Evolutionary conservation across 2,888 invertebrate species (phyloP), one percentile per base, ranked within the genome.

Genomic region (Meteorus colon): DNA sequence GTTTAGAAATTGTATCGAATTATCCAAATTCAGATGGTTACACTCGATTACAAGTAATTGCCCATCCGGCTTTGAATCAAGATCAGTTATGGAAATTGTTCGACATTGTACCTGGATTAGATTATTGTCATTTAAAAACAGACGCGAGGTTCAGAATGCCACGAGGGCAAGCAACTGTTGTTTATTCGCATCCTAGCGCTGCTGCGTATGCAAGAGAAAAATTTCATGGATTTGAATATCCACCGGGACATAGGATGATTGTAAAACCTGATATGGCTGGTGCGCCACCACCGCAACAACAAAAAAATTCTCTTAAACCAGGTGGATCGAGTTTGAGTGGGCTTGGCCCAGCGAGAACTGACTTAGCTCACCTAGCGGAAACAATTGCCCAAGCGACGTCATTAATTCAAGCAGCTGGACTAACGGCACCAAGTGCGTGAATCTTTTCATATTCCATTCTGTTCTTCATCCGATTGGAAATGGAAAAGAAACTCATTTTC

Each of bases 161-260:
- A 84, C 84, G 92, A 82, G 91, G 93, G 84, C 83, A 93, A 79
- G 95, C 93, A 0, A 92, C 93, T 76, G 94, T 94, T 10, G 93
- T 95, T 8, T 96, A 95, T 87, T 92, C 92, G 78, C 93, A 92
- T 84, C 91, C 94, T 1, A 93, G 94, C 84, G 92, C 93, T 83
- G 94, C 95, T 29, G 93, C 93, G 0, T 95, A 96, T 90, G 96
- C 95, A 66, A 93, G 94, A 82, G 95, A 96, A 81, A 97, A 97
- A 89, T 91, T 98, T 63, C 95, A 97, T 88, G 95, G 96, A 4
- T 95, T 98, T 89, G 97, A 98, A 89, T 98, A 97, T 90, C 97
- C 98, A 0, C 95, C 96, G 29, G 97, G 97, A 24, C 93, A 94
- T 84, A 92, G 94, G 78, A 91, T 97, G 80, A 95, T 95, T 84